phyloP scores from a whole-genome alignment of 2,797 vertebrate genomes.

The Peromyscus eremicus region DNA sequence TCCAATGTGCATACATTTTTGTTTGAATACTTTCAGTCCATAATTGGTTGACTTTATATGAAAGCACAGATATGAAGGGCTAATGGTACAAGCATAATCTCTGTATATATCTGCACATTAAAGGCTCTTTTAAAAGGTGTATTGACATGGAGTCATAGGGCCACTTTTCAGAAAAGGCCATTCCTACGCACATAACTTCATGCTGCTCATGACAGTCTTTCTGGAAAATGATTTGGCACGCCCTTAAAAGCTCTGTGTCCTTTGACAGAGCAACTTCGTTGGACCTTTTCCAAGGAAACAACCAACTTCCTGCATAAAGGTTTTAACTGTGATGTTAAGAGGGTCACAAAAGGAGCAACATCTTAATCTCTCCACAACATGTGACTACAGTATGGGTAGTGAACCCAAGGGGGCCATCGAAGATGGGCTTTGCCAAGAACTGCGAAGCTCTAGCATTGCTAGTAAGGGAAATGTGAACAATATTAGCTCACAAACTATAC shows the following conservation, averaged over 20 bases:
- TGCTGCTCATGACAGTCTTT: neutral
- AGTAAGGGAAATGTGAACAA: neutral
- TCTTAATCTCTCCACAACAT: neutral
- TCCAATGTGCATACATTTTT: neutral
- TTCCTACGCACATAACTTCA: slow-evolving; percentile 25
- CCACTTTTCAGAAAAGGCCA: slow-evolving; percentile 47
- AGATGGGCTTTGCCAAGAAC: neutral
- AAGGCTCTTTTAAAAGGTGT: neutral
- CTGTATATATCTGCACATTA: neutral
- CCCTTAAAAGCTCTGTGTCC: neutral
- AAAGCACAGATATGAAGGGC: neutral
- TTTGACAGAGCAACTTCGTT: neutral
- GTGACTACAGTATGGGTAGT: neutral
- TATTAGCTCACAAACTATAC: neutral
- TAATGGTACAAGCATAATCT: neutral
- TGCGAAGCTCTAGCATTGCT: neutral
- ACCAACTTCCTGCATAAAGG: neutral
- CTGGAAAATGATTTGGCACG: slow-evolving; percentile 34
- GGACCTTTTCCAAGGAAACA: slow-evolving; percentile 14
- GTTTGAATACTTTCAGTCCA: neutral
- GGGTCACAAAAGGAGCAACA: neutral
- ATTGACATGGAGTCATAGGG: neutral
- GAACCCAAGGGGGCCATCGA: neutral
- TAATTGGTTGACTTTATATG: neutral
- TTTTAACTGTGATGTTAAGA: neutral